These are phyloP conservation scores for Nudaria mundana DNA, from an alignment of 2,888 invertebrate species.

Conservation along the genomic window DNA sequence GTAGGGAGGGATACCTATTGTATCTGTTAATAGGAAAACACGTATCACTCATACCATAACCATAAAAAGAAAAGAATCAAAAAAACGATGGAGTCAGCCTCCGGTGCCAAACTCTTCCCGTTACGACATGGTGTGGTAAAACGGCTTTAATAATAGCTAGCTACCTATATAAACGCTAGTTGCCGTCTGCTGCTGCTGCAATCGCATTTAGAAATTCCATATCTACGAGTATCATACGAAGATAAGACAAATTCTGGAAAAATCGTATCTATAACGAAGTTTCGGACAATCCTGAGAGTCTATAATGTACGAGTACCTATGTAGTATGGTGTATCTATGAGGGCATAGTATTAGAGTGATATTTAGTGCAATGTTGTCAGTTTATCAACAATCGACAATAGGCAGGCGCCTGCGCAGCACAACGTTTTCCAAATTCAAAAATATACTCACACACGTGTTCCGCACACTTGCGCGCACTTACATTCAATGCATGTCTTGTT, in stretches of 20 bases:
- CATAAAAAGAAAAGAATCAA: constrained; percentile 49
- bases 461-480: constrained; percentile 24
- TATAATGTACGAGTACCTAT: background rate
- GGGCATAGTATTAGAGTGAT: constrained; percentile 7
- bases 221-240: too few species aligned
- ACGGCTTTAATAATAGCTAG: background rate
- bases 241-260: too few species aligned
- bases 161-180: too few species aligned
- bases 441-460: constrained; percentile 41
- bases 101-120: constrained; percentile 64
- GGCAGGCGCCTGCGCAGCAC: constrained; percentile 33
- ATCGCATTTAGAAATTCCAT: too few species aligned
- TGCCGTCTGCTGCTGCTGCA: too few species aligned
- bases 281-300: background rate
- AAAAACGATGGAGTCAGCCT: constrained; percentile 57
- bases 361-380: constrained; percentile 24
- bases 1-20: too few species aligned
- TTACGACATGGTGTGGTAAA: constrained; percentile 40
- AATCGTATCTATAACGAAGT: background rate
- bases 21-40: too few species aligned
- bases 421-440: constrained; percentile 43
- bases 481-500: constrained; percentile 29
- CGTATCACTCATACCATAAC: too few species aligned
- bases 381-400: constrained; percentile 37
- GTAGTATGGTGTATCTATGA: background rate